Percentiles rank a stretch among this genome's conserved stretches.
phyloP scores from a whole-genome alignment of 2,113 vertebrate species.

The Carlito syrichta region DNA sequence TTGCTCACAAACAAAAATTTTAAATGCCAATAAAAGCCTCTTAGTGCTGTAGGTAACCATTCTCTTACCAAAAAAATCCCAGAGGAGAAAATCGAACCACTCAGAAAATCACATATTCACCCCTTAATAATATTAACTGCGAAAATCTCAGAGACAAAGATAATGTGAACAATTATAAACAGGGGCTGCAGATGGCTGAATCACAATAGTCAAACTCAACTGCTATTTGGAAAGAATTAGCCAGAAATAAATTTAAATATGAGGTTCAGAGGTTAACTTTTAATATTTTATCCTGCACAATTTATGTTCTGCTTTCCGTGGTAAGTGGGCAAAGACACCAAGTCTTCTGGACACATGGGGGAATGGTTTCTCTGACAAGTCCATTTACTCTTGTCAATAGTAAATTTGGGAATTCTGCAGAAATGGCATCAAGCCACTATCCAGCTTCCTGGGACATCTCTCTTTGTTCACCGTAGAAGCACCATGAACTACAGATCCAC shows the following conservation, averaged over 20 bases:
- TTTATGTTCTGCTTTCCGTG: not conserved
- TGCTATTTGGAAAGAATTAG: slow-evolving; percentile 62
- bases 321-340: not conserved
- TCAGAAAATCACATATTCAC: slow-evolving; percentile 65
- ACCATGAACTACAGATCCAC: not conserved
- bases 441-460: not conserved
- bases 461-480: not conserved
- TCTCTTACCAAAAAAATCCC: slow-evolving; percentile 63
- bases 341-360: not conserved
- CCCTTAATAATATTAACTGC: slow-evolving; percentile 65
- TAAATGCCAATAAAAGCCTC: slow-evolving; percentile 47
- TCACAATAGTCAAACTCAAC: slow-evolving; percentile 49
- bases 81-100: slow-evolving; percentile 62
- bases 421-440: not conserved
- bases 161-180: slow-evolving; percentile 54
- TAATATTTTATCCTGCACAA: slow-evolving; percentile 17
- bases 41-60: slow-evolving; percentile 22
- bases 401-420: not conserved
- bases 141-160: slow-evolving; percentile 63
- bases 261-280: slow-evolving; percentile 34
- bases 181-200: slow-evolving; percentile 48
- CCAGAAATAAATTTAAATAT: slow-evolving; percentile 60
- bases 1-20: slow-evolving; percentile 53
- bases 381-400: no score
- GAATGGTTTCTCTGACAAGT: not conserved